A percentile compares a stretch with the other conserved stretches of the same genome.
Evolutionary conservation across 2,797 vertebrate genomes (phyloP).

Genomic region (Bradypus variegatus): DNA sequence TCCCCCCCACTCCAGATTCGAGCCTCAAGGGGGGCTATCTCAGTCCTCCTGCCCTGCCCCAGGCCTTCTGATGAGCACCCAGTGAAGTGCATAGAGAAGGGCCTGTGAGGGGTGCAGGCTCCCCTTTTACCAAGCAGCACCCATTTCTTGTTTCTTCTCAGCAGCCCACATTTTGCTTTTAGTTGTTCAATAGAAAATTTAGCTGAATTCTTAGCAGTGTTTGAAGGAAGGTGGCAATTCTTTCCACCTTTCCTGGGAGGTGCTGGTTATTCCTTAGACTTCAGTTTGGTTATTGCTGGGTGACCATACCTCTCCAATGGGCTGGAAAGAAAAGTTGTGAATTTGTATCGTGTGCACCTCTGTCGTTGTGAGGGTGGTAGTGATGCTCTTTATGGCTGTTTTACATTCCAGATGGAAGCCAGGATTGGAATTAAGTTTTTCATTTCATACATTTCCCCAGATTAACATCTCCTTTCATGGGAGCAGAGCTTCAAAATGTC

Average conservation of each 20-base stretch:
- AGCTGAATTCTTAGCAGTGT: fast-evolving
- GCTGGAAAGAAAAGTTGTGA: no score
- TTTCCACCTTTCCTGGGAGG: not conserved
- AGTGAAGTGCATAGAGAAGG: fast-evolving
- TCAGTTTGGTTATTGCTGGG: not conserved
- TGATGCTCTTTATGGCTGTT: fast-evolving
- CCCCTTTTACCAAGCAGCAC: no score
- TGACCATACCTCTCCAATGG: fast-evolving
- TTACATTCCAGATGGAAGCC: fast-evolving
- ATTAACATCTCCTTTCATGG: not conserved
- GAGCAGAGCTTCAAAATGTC: not conserved
- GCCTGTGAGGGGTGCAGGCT: fast-evolving
- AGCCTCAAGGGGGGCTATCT: not conserved
- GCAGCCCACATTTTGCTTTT: no score
- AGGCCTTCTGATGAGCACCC: not conserved
- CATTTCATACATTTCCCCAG: not conserved
- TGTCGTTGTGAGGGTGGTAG: not conserved
- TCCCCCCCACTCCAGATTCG: fast-evolving
- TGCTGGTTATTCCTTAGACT: fast-evolving
- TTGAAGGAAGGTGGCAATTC: no score
- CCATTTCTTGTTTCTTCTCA: not conserved
- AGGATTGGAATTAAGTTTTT: not conserved
- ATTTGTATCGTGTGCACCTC: fast-evolving
- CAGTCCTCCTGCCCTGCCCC: fast-evolving
- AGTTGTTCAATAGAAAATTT: fast-evolving